A percentile compares a stretch with the other conserved stretches of the same genome.
phyloP scores from a whole-genome alignment of 2,113 vertebrate genomes.

The human (Homo sapiens) region DNA sequence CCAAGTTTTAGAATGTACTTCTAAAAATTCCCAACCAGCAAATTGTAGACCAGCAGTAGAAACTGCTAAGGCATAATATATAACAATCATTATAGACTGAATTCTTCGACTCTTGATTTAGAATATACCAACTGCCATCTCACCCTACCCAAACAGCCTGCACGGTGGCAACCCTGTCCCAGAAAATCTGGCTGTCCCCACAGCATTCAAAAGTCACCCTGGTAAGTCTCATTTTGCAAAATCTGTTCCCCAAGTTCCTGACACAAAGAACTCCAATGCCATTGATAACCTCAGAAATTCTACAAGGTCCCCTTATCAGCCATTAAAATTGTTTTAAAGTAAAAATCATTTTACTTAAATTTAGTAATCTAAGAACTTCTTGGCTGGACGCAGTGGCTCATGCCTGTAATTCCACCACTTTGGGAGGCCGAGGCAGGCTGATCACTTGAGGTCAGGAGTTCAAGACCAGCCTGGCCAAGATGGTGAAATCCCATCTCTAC shows the following conservation, averaged over 20 bases:
- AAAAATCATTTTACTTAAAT: not conserved
- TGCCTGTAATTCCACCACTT: too few species aligned
- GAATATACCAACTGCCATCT: not conserved
- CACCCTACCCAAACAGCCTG: not conserved
- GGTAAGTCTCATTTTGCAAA: not conserved
- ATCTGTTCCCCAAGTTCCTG: not conserved
- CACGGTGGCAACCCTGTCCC: not conserved
- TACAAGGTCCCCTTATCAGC: not conserved
- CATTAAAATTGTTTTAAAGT: slow-evolving; percentile 17
- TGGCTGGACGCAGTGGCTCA: too few species aligned
- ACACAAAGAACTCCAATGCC: slow-evolving; percentile 20
- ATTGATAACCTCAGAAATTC: not conserved
- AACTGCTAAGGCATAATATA: not conserved
- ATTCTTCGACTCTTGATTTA: slow-evolving; percentile 4
- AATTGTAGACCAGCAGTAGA: not conserved
- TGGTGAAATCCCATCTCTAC: too few species aligned
- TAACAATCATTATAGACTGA: not conserved
- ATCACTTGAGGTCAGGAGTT: too few species aligned
- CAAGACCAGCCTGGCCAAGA: too few species aligned
- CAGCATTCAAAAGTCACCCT: not conserved
- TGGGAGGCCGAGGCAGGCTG: too few species aligned
- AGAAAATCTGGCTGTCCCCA: not conserved
- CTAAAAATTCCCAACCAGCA: slow-evolving; percentile 33
- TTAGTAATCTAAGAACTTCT: not conserved
- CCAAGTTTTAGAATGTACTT: not conserved